Evolutionary conservation across 2,797 vertebrate genomes (phyloP), one percentile per base, ranked within the genome.

Genomic region (Eulemur mongoz): DNA sequence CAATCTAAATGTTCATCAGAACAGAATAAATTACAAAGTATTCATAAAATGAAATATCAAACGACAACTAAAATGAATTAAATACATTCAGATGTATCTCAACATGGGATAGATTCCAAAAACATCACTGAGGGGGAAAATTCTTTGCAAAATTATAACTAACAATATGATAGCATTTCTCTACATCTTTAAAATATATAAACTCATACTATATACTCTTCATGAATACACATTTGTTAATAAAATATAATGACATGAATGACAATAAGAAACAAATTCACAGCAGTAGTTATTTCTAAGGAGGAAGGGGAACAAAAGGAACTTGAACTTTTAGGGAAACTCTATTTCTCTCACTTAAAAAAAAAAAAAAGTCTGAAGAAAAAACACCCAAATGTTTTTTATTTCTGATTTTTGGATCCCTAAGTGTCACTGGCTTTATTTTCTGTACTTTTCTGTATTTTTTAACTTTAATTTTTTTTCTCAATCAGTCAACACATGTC

Each of bases 331-430:
- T 82, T 32, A 79, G 27, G 35, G 72, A 72, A 78, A 38, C n/a
- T 69, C 14, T 67, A 30, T 92, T 88, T 85, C 59, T 65, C 63
- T 85, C 32, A 32, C 2, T 45, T 38, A 85, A 54, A 50, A 63
- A 78, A 38, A 38, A 38, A 61, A 57, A 40, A 52, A 69, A 70
- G 38, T 35, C n/a, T 30, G 7, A 92, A 95, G 27, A 48, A 86
- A 82, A 91, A 97, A 67, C 20, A 94, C 3, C 30, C 65, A 80
- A n/a, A 50, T 67, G 10, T 32, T 52, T 91, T 94, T 91, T 59
- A 85, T 25, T 76, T 79, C 43, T 80, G 38, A 89, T 54, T 95
- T 84, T 93, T 35, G 5, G 52, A 40, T 13, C 54, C 38, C 61
- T 25, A 18, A 73, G 20, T 43, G 17, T 57, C 35, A 72, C 59